Conservation (phyloP, 2,797 vertebrate species). For the Platyrinchus mystaceus region DNA sequence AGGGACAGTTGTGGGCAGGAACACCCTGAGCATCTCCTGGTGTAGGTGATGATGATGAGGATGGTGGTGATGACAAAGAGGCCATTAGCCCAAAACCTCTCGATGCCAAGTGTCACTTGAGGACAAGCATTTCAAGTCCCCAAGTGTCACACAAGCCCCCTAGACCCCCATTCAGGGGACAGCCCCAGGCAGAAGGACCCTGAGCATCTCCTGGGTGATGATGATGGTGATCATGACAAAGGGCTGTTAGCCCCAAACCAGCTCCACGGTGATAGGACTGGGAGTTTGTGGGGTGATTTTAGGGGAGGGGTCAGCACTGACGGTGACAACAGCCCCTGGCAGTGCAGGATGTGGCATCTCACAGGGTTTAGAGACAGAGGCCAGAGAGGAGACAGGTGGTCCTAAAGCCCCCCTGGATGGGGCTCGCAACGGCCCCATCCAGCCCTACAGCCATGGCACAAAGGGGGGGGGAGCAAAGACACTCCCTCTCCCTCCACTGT, state of each 20-base stretch:
- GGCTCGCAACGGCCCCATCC: background rate
- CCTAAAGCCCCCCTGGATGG: background rate
- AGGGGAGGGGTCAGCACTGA: background rate
- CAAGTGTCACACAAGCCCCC: background rate
- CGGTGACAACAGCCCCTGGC: accelerated
- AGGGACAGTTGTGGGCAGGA: background rate
- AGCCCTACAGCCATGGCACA: background rate
- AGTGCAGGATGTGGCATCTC: background rate
- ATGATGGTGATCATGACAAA: background rate
- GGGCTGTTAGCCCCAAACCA: background rate
- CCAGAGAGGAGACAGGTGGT: background rate
- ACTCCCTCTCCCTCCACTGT: accelerated
- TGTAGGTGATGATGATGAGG: background rate
- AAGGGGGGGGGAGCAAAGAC: background rate
- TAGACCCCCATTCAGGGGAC: background rate
- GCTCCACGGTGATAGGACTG: accelerated
- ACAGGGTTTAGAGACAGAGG: background rate
- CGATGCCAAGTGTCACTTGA: background rate
- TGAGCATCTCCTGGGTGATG: background rate
- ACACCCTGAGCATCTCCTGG: background rate
- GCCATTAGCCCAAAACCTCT: background rate
- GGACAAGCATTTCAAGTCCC: background rate
- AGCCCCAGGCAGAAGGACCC: background rate
- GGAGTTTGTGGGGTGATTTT: background rate
- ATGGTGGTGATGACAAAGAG: background rate